Percentiles rank a stretch among this genome's conserved stretches.
phyloP scores from a whole-genome alignment of 2,797 vertebrate species.

The Adelosebastes latens region DNA sequence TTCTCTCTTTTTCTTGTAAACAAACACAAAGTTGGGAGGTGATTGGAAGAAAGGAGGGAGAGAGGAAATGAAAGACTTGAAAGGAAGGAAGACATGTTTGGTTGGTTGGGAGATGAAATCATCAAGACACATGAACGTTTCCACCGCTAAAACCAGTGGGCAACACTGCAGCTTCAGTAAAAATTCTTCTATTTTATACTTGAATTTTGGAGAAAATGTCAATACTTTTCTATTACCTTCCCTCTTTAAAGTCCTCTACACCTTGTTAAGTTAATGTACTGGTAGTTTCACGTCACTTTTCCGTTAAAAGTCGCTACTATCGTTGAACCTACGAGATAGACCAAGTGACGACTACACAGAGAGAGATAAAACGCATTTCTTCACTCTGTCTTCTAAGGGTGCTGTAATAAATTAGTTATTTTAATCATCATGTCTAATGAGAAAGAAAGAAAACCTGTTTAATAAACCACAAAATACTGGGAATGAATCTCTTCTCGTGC shows the following conservation, averaged over 20 bases:
- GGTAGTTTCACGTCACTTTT: neutral
- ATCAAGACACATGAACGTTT: neutral
- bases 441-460: neutral
- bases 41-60: neutral
- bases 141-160: neutral
- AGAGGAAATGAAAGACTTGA: conserved; percentile 4
- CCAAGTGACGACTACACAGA: neutral
- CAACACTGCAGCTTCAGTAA: neutral
- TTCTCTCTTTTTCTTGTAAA: neutral
- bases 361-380: neutral
- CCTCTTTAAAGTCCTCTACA: neutral
- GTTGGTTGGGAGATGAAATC: conserved; percentile 6
- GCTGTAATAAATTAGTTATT: neutral
- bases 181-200: neutral
- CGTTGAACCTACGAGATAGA: neutral
- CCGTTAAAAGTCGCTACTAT: neutral
- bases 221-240: neutral
- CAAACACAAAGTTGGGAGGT: neutral
- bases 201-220: neutral
- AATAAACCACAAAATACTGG: neutral
- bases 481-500: neutral
- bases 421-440: neutral
- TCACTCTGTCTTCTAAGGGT: neutral
- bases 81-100: neutral
- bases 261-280: neutral